Percentiles rank a stretch among this genome's conserved stretches.
Conservation (phyloP, 2,797 vertebrate genomes). For the Trachops cirrhosus region DNA sequence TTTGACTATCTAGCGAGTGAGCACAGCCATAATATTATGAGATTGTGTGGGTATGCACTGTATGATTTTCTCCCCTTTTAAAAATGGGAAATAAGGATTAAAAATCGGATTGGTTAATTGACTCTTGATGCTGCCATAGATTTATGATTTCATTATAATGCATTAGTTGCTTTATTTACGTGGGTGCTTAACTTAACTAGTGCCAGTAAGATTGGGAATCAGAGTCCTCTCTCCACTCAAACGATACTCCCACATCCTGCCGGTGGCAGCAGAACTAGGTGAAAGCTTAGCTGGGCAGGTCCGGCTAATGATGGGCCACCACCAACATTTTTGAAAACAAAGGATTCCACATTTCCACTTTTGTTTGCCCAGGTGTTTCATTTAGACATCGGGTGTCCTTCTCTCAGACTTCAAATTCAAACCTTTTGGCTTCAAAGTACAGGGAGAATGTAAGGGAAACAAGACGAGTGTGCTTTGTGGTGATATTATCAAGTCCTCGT, state of each 20-base stretch:
- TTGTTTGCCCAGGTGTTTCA: background rate
- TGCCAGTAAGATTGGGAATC: background rate
- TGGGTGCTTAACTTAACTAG: background rate
- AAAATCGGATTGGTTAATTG: background rate
- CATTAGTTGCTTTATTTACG: background rate
- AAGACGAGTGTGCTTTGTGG: background rate
- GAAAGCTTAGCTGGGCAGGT: background rate
- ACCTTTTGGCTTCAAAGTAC: background rate
- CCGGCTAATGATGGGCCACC: background rate
- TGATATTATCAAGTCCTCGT: background rate
- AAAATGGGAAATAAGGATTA: background rate
- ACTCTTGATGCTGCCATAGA: background rate
- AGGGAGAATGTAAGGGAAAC: background rate
- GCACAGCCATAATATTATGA: background rate
- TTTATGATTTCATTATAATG: slow-evolving; percentile 16
- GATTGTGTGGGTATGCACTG: background rate
- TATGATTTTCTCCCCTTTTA: background rate
- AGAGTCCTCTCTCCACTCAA: background rate
- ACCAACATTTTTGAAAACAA: background rate
- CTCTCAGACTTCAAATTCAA: slow-evolving; percentile 11
- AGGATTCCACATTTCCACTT: background rate
- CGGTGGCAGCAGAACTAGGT: background rate
- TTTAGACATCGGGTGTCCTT: slow-evolving; percentile 23
- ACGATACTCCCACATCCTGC: background rate
- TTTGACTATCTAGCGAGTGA: background rate